Base-by-base conservation (phyloP, 23 tunicate genomes). In the Corella eumyota region DNA sequence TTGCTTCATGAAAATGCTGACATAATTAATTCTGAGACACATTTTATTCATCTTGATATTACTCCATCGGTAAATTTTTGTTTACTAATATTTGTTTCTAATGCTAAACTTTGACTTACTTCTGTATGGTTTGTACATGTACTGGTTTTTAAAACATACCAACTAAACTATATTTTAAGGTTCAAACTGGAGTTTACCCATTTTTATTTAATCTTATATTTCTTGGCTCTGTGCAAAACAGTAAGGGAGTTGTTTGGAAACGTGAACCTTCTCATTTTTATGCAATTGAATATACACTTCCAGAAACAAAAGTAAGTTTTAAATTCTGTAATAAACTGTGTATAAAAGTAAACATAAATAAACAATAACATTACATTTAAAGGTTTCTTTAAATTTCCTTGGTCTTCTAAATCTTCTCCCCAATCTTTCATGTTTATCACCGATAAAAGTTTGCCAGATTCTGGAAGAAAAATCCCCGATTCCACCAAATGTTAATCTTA, bases 41-140 rank as follows among this genome's bases (percentile, higher is more conserved):
- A 32, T n/a, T n/a, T n/a, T n/a, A n/a, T n/a, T n/a, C n/a, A n/a
- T n/a, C n/a, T n/a, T n/a, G n/a, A n/a, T n/a, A 61, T 78, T 19
- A 78, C 85, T 23, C 85, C 85, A 20, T 33, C 85, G 30, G 85
- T 78, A 68, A 36, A 62, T 47, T n/a, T n/a, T n/a, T n/a, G n/a
- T n/a, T n/a, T n/a, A n/a, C n/a, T n/a, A n/a, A n/a, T n/a, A n/a
- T n/a, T n/a, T n/a, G n/a, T n/a, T n/a, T n/a, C n/a, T n/a, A n/a
- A n/a, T n/a, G n/a, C n/a, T n/a, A n/a, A n/a, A n/a, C n/a, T n/a
- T n/a, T n/a, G n/a, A n/a, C n/a, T n/a, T n/a, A n/a, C n/a, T n/a
- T n/a, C n/a, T n/a, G n/a, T n/a, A n/a, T n/a, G n/a, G n/a, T n/a
- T n/a, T n/a, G n/a, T n/a, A n/a, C n/a, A n/a, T n/a, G n/a, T n/a